These are phyloP conservation scores for Florisuga fusca DNA, from an alignment of 2,797 vertebrate species.

Conservation along the genomic window DNA sequence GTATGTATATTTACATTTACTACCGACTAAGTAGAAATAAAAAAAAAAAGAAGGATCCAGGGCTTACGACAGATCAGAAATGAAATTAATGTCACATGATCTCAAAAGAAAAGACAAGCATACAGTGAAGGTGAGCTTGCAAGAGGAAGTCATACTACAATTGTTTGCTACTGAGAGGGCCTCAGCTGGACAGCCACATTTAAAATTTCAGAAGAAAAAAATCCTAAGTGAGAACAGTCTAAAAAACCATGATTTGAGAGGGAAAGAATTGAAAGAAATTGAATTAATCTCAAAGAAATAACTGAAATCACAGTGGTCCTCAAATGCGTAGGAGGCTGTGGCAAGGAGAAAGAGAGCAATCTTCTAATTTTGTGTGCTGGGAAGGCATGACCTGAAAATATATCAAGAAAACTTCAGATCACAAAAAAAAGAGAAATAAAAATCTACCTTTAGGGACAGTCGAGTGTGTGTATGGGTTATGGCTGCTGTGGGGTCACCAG, in stretches of 20 bases:
- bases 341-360: neutral
- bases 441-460: neutral
- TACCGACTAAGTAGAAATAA: neutral
- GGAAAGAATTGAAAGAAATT: neutral
- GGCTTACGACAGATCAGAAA: neutral
- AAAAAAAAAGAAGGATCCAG: neutral
- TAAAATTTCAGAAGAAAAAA: neutral
- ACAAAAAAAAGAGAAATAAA: neutral
- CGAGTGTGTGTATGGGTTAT: neutral
- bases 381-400: neutral
- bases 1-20: neutral
- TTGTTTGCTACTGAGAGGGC: neutral
- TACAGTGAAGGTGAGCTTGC: neutral
- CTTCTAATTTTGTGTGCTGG: neutral
- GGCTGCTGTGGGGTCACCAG: accelerated
- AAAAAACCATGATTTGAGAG: neutral
- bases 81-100: neutral
- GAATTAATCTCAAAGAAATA: neutral
- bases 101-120: neutral
- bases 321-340: neutral
- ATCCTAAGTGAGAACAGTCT: neutral
- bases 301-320: neutral
- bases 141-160: neutral
- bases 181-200: neutral
- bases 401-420: neutral